Base-by-base conservation (phyloP, 2,113 vertebrate genomes). In the Elephantulus edwardii region DNA sequence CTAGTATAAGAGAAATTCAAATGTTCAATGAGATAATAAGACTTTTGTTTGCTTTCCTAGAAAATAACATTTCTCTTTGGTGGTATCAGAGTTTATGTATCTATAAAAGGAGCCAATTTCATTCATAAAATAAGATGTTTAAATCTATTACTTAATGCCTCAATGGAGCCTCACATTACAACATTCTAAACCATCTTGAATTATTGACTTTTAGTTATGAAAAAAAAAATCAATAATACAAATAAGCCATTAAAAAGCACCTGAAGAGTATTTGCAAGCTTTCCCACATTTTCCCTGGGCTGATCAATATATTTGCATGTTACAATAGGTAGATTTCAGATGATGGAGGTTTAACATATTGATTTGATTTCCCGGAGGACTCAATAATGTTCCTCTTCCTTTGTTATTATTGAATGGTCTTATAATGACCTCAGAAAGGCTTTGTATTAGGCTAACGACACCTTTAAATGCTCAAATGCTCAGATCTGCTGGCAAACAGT, bases 1-100 rank as follows among this genome's bases (percentile, higher is more conserved):
- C 99, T 99, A 86, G 24, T 83, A 88, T 4, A 78, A 83, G 26
- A 86, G 0, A 81, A 38, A 72, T 50, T 80, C 35, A 86, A 40
- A 40, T 70, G 44, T 72, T 20, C 20, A 62, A 28, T 1, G 26
- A 78, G 38, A 42, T 28, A 11, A 48, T 72, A 68, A 56, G 17
- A 35, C 81, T 1, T 19, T 48, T 30, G 24, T 38, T 56, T 35
- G 3, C 9, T 86, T 90, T 78, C 33, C 38, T 58, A 38, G n/a
- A 74, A 93, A 85, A 58, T 54, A 2, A 48, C 50, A 19, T 46
- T 89, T 56, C 26, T 83, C 74, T 54, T 71, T 81, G 64, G 66
- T 3, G 35, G n/a, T 12, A 86, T 83, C 78, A 83, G 20, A 84
- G 24, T 66, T n/a, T n/a, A 80, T 30, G 78, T 3, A 72, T 54